Base-by-base conservation (phyloP, 2,113 vertebrate genomes). In the Heloderma charlesbogerti region DNA sequence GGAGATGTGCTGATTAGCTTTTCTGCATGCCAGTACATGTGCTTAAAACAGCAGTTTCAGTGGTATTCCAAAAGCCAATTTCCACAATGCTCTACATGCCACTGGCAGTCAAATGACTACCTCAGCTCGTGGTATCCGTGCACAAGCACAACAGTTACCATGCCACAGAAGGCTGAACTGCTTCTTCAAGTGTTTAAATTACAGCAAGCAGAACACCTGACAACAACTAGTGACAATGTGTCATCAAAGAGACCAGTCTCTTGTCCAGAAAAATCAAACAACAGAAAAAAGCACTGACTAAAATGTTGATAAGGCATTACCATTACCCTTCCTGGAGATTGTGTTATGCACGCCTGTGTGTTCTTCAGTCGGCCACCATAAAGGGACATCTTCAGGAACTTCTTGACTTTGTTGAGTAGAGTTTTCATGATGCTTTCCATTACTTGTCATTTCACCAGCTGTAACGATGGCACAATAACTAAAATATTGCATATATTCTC, bases 381-480 rank as follows among this genome's bases (percentile, higher is more conserved):
- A 66, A 69, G 80, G 60, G 87, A 93, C 89, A 92, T 12, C 92
- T 87, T 92, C 89, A 87, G 63, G 34, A 51, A 91, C 34, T 9
- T 45, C 45, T 4, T 77, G 51, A 88, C 48, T 60, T 87, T 16
- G 60, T 63, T n/a, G 87, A 27, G 66, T 82, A 74, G 37, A n/a
- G 66, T 86, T 74, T 84, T 87, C 89, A 94, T 66, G 84, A 90
- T 85, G 16, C 12, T 78, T 60, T 27, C 5, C 25, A 48, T 72
- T 45, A 60, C 48, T 66, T 37, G 72, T 63, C 8, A 40, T 40
- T 57, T 88, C 86, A 66, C 20, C 72, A 69, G 63, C 80, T 88
- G 31, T 88, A 83, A 88, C 63, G 92, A 92, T 84, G 86, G 60
- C 86, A 90, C 67, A 91, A 87, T 83, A 83, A 91, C n/a, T 74